Percentiles rank a stretch among this genome's conserved stretches.
Conservation (phyloP, 2,113 vertebrate species). For the Motacilla tschutschensis region DNA sequence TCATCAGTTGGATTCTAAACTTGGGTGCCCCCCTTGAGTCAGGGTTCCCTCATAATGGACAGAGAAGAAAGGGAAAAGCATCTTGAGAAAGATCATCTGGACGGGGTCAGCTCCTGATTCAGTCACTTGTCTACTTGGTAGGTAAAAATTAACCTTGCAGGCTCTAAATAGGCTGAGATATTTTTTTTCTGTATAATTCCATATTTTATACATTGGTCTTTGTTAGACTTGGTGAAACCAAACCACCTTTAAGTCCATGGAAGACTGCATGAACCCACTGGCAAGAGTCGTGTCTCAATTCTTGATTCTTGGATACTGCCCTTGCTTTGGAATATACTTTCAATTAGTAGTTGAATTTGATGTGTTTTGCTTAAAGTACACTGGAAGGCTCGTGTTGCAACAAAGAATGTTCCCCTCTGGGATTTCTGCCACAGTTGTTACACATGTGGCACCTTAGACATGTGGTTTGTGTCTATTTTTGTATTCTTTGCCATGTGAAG, state of each 20-base stretch:
- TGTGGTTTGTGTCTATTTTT: background rate
- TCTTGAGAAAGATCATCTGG: background rate
- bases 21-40: background rate
- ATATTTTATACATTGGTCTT: fast-evolving
- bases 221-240: background rate
- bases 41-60: background rate
- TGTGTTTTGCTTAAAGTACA: background rate
- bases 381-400: background rate
- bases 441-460: background rate
- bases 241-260: background rate
- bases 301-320: background rate
- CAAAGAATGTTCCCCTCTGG: background rate
- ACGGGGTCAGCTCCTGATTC: background rate
- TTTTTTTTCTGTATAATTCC: background rate
- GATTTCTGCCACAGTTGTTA: background rate
- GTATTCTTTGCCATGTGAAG: background rate
- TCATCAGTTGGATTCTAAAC: background rate
- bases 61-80: background rate
- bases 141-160: background rate
- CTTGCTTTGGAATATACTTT: background rate
- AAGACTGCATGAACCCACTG: background rate
- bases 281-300: background rate
- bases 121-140: background rate
- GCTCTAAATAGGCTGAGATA: background rate
- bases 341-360: background rate